Evolutionary conservation across 35 echinoderm and acorn worm species (phyloP).

Genomic region (Holothuria glaberrima): DNA sequence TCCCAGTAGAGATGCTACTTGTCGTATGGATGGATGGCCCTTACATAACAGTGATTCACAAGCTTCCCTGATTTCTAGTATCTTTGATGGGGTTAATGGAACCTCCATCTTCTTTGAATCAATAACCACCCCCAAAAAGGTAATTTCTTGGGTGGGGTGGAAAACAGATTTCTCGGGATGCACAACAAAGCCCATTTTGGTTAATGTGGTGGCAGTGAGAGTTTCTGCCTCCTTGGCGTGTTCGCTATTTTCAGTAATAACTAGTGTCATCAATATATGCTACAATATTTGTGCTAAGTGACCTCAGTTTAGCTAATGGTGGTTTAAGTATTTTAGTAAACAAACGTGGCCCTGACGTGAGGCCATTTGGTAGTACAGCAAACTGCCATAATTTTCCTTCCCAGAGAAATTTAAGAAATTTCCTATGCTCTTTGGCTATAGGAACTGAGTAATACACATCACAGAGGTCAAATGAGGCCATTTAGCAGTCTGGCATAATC

Average conservation of each 20-base stretch:
- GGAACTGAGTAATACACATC: conserved; percentile 63
- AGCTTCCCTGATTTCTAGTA: conserved; percentile 41
- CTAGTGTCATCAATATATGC: conserved; percentile 56
- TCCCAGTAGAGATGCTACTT: background rate
- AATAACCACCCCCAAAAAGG: conserved; percentile 70
- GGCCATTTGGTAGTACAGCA: conserved; percentile 42
- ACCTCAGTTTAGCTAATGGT: conserved; percentile 33
- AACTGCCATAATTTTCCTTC: conserved; percentile 55
- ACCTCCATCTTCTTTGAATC: conserved; percentile 61
- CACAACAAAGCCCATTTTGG: conserved; percentile 26
- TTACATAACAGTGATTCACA: background rate
- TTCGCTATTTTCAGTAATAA: background rate
- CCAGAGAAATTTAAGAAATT: conserved; percentile 57
- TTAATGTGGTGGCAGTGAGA: background rate
- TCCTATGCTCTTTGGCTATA: conserved; percentile 38
- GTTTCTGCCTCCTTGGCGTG: background rate
- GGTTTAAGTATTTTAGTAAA: conserved; percentile 64
- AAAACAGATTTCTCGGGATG: conserved; percentile 56
- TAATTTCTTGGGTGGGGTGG: background rate
- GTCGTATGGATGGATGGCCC: background rate
- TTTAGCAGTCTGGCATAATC: background rate
- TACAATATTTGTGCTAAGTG: background rate
- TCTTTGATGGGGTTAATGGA: conserved; percentile 25
- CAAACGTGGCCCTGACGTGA: conserved; percentile 28
- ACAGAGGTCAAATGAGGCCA: conserved; percentile 49